Evolutionary conservation across 2,113 vertebrate species (phyloP).

Genomic region (Dromaius novaehollandiae): DNA sequence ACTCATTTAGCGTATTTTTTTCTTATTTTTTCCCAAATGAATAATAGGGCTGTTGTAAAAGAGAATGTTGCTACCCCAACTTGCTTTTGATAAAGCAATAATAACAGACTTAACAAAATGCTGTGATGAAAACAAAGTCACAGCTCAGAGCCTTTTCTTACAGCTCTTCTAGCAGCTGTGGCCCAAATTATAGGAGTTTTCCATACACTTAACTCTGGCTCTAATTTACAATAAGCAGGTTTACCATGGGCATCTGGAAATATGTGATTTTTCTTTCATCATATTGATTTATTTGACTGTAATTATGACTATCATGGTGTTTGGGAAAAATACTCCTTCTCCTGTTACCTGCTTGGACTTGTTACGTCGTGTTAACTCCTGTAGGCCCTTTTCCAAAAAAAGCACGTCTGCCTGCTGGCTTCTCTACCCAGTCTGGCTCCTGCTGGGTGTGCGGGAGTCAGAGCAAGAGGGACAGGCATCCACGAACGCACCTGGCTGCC

Average conservation of each 20-base stretch:
- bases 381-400: not conserved
- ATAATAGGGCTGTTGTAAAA: conserved; percentile 48
- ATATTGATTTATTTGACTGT: conserved; percentile 64
- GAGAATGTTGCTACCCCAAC: not conserved
- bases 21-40: not conserved
- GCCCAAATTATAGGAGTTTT: conserved; percentile 59
- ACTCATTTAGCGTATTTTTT: not conserved
- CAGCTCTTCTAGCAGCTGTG: conserved; percentile 55
- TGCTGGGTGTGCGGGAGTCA: not conserved
- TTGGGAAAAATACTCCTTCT: conserved; percentile 49
- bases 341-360: conserved; percentile 37
- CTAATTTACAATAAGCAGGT: conserved; percentile 50
- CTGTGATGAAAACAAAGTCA: conserved; percentile 61
- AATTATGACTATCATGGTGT: conserved; percentile 54
- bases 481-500: not conserved
- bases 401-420: not conserved
- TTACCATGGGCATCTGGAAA: conserved; percentile 61
- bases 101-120: conserved; percentile 39
- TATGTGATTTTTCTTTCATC: conserved; percentile 71
- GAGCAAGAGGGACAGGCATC: not conserved
- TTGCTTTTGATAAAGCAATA: conserved; percentile 51
- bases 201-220: conserved; percentile 47
- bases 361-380: conserved; percentile 11
- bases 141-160: conserved; percentile 52
- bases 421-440: not conserved